Evolutionary conservation across 2,797 vertebrate genomes (phyloP).

Genomic region (Thaleichthys pacificus): DNA sequence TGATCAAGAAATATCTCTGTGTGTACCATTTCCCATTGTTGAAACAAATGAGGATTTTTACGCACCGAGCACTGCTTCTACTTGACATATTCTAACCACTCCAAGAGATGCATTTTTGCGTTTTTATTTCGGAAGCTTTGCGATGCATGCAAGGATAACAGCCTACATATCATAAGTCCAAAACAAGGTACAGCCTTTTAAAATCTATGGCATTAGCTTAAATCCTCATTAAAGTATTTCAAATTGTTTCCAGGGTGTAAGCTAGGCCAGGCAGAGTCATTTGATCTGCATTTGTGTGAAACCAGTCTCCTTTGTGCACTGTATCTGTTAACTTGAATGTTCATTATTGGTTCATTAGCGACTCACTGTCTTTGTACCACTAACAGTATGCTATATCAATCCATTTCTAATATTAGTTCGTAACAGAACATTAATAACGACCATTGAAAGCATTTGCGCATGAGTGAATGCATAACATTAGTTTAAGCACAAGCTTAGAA

Average conservation of each 20-base stretch:
- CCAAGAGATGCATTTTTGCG: conserved; percentile 38
- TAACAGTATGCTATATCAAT: conserved; percentile 37
- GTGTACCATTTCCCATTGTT: conserved; percentile 49
- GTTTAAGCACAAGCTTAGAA: background rate
- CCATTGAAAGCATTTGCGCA: conserved; percentile 23
- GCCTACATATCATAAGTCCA: conserved; percentile 29
- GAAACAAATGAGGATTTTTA: conserved; percentile 56
- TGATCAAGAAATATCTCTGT: conserved; percentile 55
- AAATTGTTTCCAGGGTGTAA: conserved; percentile 52
- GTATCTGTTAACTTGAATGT: conserved; percentile 48
- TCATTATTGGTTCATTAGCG: conserved; percentile 56
- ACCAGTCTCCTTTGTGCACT: conserved; percentile 37
- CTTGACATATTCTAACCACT: conserved; percentile 27
- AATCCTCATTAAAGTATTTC: conserved; percentile 55
- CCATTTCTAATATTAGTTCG: conserved; percentile 44
- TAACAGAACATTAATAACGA: conserved; percentile 23
- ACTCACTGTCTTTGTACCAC: conserved; percentile 41
- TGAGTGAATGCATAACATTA: conserved; percentile 19
- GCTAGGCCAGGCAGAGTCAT: conserved; percentile 35
- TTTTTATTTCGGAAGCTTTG: conserved; percentile 40
- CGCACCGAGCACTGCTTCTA: conserved; percentile 17
- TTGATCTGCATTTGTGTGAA: conserved; percentile 45
- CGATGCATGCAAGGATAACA: conserved; percentile 40
- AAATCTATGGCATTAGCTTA: conserved; percentile 43
- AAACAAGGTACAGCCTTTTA: conserved; percentile 12